Evolutionary conservation across 2,797 vertebrate genomes (phyloP), one percentile per base, ranked within the genome.

Genomic region (Sebastes cheni): DNA sequence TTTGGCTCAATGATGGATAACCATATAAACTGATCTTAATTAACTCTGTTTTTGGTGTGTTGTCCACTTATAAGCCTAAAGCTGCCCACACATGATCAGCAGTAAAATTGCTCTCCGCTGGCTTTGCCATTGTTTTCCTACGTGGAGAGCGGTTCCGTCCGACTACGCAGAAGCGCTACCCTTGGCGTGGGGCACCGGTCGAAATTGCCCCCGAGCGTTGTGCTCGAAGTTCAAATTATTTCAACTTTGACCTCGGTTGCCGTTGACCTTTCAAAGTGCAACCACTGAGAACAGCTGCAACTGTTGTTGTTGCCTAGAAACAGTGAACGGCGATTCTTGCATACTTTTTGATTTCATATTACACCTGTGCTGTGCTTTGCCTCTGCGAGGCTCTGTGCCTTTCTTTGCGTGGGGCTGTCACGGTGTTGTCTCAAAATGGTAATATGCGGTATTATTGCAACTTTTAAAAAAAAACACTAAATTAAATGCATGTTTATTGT

Each of bases 1-100:
- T 62, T 36, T 67, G 65, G 23, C 29, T 84, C 29, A 58, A 8
- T 32, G 8, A 46, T 55, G 25, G 39, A 70, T 60, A 60, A 83
- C 80, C 12, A 59, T 56, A 23, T 6, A 69, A 67, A 32, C 64
- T 10, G 39, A 54, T 59, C 7, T 18, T 9, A 23, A 22, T 68
- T 3, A 20, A 27, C 55, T 70, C 13, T 65, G 12, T 61, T 58
- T 60, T 60, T 60, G 22, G 23, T 27, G 39, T 27, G 16, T 67
- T 50, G 61, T 61, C 36, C 65, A 55, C 20, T 6, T 30, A 22
- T 18, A 23, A 52, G 39, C 23, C 29, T 30, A n/a, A 52, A 52
- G 50, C 50, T 54, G 50, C 46, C 18, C 7, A 50, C 46, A 50
- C 46, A 50, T 50, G 46, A 50, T 50, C 46, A 50, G 46, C 46